A percentile compares a stretch with the other conserved stretches of the same genome.
Evolutionary conservation across 2,888 invertebrate species (phyloP).

Genomic region (Cerastis rubricosa): DNA sequence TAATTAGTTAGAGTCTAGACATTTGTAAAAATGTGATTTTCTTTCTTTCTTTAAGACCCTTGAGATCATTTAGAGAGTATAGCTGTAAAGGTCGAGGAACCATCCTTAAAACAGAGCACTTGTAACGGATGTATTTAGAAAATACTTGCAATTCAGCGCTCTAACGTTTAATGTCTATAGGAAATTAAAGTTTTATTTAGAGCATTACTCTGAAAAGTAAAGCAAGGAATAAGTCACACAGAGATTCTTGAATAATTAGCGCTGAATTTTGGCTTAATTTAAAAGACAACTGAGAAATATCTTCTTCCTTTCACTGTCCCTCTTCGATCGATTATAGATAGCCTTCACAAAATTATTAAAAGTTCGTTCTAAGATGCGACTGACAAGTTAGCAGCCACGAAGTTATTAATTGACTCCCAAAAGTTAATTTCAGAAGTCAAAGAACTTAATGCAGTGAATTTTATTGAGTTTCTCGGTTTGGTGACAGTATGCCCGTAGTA

Average conservation of each 20-base stretch:
- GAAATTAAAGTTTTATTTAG: slow-evolving; percentile 48
- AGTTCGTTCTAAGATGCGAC: slow-evolving; percentile 25
- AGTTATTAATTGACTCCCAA: slow-evolving; percentile 36
- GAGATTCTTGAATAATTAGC: neutral
- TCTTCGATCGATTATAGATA: neutral
- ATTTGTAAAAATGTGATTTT: slow-evolving; percentile 4
- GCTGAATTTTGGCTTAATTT: neutral
- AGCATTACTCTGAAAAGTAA: slow-evolving; percentile 23
- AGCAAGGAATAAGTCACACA: neutral
- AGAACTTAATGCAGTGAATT: slow-evolving; percentile 27
- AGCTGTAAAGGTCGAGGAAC: slow-evolving; percentile 12
- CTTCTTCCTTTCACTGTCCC: neutral
- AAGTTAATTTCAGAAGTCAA: slow-evolving; percentile 43
- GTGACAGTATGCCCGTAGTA: slow-evolving; percentile 7
- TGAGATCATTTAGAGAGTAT: neutral
- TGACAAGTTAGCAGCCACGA: slow-evolving; percentile 29
- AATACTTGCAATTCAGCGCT: slow-evolving; percentile 31
- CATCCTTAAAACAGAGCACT: slow-evolving; percentile 24
- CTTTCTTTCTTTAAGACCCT: neutral
- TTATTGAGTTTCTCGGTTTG: slow-evolving; percentile 25
- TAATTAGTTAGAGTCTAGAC: slow-evolving; percentile 51
- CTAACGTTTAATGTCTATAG: slow-evolving; percentile 31
- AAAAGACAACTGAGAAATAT: neutral
- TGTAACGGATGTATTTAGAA: slow-evolving; percentile 13
- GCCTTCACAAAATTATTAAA: slow-evolving; percentile 20